Evolutionary conservation across 2,888 invertebrate genomes (phyloP).

Genomic region (Tinea pellionella): DNA sequence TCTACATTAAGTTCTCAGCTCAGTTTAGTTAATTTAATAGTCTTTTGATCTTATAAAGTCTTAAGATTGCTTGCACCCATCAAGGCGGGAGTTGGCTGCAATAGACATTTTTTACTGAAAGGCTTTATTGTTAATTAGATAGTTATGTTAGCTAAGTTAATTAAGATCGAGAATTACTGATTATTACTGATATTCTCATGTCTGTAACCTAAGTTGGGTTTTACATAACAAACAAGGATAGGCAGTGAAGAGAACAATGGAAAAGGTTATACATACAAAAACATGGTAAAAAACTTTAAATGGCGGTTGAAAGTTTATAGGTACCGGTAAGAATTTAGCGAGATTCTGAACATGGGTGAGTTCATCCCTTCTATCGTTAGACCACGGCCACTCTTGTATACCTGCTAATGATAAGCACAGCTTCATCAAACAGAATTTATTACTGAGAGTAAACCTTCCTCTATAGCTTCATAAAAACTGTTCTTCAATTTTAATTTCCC

Average conservation of each 20-base stretch:
- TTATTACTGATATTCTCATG: too few species aligned
- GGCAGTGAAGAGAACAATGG: too few species aligned
- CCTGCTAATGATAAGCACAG: not conserved
- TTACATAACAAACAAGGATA: too few species aligned
- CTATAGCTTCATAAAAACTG: not conserved
- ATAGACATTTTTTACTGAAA: not conserved
- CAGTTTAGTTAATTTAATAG: not conserved
- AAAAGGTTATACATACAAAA: too few species aligned
- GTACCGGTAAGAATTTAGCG: too few species aligned
- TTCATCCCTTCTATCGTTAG: too few species aligned
- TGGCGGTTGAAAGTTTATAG: too few species aligned
- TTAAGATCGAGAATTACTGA: not conserved
- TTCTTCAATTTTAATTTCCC: not conserved
- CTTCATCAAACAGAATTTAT: not conserved
- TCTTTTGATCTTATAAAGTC: not conserved
- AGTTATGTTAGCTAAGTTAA: not conserved
- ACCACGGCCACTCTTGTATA: too few species aligned
- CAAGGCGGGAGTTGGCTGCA: not conserved
- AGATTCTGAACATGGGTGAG: too few species aligned
- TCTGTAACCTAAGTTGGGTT: too few species aligned
- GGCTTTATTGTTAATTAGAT: not conserved
- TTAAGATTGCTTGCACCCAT: not conserved
- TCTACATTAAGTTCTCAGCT: not conserved
- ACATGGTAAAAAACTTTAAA: too few species aligned
- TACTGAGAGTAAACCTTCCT: not conserved